A percentile compares a stretch with the other conserved stretches of the same genome.
Evolutionary conservation across 2,113 vertebrate genomes (phyloP).

Genomic region (Cacatua alba): DNA sequence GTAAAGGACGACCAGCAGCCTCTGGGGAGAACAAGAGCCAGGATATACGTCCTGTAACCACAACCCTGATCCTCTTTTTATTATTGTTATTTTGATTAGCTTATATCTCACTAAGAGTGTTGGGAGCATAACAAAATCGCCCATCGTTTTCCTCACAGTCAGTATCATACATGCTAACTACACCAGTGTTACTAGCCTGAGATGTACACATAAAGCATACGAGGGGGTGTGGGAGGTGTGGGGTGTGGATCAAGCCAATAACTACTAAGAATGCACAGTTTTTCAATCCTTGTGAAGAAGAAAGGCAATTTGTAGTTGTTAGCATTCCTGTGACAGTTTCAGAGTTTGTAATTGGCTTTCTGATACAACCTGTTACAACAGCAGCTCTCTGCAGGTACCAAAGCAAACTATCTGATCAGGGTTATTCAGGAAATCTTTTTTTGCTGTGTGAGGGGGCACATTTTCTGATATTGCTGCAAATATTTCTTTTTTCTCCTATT

Average conservation of each 20-base stretch:
- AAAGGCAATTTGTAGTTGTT: background rate
- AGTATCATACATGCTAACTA: background rate
- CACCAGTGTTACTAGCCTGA: background rate
- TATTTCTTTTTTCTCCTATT: rapidly evolving
- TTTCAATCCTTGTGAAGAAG: background rate
- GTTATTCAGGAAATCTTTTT: background rate
- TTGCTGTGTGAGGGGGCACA: background rate
- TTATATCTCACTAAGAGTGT: background rate
- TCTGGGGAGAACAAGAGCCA: background rate
- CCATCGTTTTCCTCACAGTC: background rate
- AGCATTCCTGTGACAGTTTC: background rate
- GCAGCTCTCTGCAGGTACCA: background rate
- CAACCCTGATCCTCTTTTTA: background rate
- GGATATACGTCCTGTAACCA: background rate
- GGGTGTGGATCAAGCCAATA: background rate
- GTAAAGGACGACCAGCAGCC: background rate
- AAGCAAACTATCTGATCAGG: background rate
- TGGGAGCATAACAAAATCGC: background rate
- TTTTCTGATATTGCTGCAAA: background rate
- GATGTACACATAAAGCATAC: rapidly evolving
- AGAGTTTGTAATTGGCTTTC: background rate
- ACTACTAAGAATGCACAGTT: background rate
- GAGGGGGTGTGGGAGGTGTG: background rate
- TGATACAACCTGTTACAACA: background rate
- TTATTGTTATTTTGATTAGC: background rate